Percentiles rank a stretch among this genome's conserved stretches.
phyloP scores from a whole-genome alignment of 2,888 invertebrate genomes.

The Phyto melanocephala region DNA sequence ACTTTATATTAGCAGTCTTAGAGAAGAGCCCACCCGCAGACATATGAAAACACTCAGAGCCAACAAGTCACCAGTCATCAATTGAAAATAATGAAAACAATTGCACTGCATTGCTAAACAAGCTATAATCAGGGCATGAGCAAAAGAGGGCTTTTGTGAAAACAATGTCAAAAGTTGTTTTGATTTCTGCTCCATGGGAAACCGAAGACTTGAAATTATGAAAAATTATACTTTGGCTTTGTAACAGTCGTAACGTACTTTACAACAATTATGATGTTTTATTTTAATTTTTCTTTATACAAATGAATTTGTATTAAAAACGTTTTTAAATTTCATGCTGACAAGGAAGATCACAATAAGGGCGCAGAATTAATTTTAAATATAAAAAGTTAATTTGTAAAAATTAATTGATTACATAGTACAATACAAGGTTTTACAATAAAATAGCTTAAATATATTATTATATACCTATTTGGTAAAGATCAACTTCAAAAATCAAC shows the following conservation, averaged over 20 bases:
- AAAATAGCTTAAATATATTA: too few species aligned
- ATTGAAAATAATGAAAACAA: slow-evolving; percentile 40
- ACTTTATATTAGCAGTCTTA: slow-evolving; percentile 47
- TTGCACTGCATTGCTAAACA: slow-evolving; percentile 21
- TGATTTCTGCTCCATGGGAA: slow-evolving; percentile 40
- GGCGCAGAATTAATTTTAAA: background rate
- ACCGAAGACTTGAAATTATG: slow-evolving; percentile 42
- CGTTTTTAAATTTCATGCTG: background rate
- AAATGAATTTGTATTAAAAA: slow-evolving; percentile 18
- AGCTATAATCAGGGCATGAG: slow-evolving; percentile 12
- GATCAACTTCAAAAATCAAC: too few species aligned
- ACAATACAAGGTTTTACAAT: too few species aligned
- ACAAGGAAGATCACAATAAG: background rate
- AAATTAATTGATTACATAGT: too few species aligned
- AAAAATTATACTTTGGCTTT: slow-evolving; percentile 31
- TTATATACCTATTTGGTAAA: too few species aligned
- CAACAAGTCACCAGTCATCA: slow-evolving; percentile 17
- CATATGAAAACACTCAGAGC: slow-evolving; percentile 28
- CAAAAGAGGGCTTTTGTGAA: background rate
- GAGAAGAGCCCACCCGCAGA: slow-evolving; percentile 45
- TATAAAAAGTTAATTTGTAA: too few species aligned
- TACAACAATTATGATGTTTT: background rate
- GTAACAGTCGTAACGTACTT: background rate
- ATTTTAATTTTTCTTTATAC: slow-evolving; percentile 5
- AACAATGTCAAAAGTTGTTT: slow-evolving; percentile 46